Conservation (phyloP, 2,113 vertebrate genomes). For the Syngnathus floridae region DNA sequence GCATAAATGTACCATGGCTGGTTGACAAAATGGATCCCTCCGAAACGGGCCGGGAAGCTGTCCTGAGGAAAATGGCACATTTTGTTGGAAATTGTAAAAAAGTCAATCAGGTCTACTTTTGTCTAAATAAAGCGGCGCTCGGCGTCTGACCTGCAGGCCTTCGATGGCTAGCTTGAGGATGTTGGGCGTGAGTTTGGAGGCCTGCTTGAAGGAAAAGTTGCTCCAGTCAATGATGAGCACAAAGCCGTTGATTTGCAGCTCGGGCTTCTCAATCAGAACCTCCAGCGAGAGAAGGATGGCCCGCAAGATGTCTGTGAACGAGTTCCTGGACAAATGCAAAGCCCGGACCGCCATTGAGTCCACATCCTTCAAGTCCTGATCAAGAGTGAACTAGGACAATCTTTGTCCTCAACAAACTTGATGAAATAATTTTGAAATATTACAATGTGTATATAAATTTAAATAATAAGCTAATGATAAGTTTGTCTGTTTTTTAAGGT, state of each 20-base stretch:
- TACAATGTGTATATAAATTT: too few relatives aligned
- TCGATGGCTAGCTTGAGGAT: slow-evolving; percentile 96
- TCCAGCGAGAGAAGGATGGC: slow-evolving; percentile 96
- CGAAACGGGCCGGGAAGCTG: slow-evolving; percentile 95
- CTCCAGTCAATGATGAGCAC: slow-evolving; percentile 99
- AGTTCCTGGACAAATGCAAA: slow-evolving; percentile 45
- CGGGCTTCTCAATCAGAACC: slow-evolving; percentile 94
- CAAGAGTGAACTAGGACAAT: too few relatives aligned
- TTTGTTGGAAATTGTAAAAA: too few relatives aligned
- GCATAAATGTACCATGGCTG: slow-evolving; percentile 98
- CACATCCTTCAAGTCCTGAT: not conserved
- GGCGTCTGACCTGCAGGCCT: slow-evolving; percentile 81
- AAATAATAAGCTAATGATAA: not conserved
- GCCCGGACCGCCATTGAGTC: not conserved
- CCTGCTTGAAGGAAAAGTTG: slow-evolving; percentile 99
- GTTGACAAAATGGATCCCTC: slow-evolving; percentile 98
- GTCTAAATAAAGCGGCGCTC: not conserved
- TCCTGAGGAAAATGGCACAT: slow-evolving; percentile 68
- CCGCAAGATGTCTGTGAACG: slow-evolving; percentile 89
- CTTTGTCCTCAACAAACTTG: too few relatives aligned
- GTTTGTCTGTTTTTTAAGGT: not conserved
- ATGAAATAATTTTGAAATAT: too few relatives aligned
- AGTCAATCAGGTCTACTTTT: not conserved
- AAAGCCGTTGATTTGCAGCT: slow-evolving; percentile 97
- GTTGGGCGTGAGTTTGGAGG: slow-evolving; percentile 96